Evolutionary conservation across 2,888 invertebrate genomes (phyloP).

Genomic region (Drosophila kuntzei): DNA sequence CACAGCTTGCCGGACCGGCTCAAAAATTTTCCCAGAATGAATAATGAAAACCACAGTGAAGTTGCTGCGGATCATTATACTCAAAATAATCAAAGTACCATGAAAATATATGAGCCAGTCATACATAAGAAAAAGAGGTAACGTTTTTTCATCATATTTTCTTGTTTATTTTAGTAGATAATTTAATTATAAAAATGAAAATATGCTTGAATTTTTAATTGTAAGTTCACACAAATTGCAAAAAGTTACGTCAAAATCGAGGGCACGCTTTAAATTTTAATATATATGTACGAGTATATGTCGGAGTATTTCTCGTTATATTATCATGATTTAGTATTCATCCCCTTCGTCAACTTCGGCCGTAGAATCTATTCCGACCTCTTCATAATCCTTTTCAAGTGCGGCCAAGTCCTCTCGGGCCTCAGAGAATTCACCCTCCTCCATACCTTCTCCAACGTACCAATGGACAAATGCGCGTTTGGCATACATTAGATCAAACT

Average conservation of each 20-base stretch:
- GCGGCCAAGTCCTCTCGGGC: conserved; percentile 94
- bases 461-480: conserved; percentile 98
- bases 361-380: conserved; percentile 91
- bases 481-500: conserved; percentile 98
- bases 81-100: neutral
- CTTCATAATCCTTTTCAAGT: conserved; percentile 92
- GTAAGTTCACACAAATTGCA: neutral
- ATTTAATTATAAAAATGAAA: neutral
- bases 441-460: conserved; percentile 95
- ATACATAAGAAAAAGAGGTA: neutral
- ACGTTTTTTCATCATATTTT: neutral
- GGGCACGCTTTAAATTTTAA: neutral
- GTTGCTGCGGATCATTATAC: no score
- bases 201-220: neutral
- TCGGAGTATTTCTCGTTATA: no score
- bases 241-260: neutral
- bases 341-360: conserved; percentile 90
- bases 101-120: neutral
- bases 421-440: conserved; percentile 94
- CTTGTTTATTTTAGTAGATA: conserved; percentile 10
- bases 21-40: no score
- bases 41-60: no score
- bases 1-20: no score
- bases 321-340: conserved; percentile 87
- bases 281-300: neutral